Percentiles rank a stretch among this genome's conserved stretches.
Evolutionary conservation across 2,888 invertebrate species (phyloP).

Genomic region (Dryobota labecula): DNA sequence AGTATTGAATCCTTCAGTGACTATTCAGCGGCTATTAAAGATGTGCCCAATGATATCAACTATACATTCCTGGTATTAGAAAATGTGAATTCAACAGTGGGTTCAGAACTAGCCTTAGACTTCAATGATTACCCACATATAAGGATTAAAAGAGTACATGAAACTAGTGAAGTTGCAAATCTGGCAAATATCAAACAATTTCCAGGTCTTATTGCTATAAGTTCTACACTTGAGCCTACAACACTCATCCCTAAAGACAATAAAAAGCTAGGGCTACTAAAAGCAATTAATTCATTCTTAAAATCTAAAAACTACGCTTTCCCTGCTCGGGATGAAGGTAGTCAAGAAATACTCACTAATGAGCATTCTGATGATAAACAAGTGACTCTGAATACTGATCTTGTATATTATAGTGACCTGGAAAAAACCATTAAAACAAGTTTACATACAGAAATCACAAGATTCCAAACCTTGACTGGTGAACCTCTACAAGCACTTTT

Average conservation of each 20-base stretch:
- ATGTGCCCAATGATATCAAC: slow-evolving; percentile 84
- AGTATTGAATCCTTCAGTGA: slow-evolving; percentile 89
- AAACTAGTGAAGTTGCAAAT: slow-evolving; percentile 89
- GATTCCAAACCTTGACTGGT: slow-evolving; percentile 92
- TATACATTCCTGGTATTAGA: slow-evolving; percentile 93
- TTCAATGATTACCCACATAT: slow-evolving; percentile 90
- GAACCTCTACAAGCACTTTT: slow-evolving; percentile 94
- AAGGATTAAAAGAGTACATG: slow-evolving; percentile 90
- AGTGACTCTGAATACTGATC: slow-evolving; percentile 81
- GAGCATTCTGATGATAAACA: slow-evolving; percentile 68
- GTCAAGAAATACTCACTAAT: slow-evolving; percentile 68
- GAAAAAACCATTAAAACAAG: slow-evolving; percentile 96
- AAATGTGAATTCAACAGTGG: slow-evolving; percentile 90
- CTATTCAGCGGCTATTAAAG: slow-evolving; percentile 88
- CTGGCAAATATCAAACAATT: slow-evolving; percentile 85
- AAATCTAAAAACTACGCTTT: slow-evolving; percentile 85
- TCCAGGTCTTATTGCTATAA: slow-evolving; percentile 90
- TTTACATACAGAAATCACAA: slow-evolving; percentile 95
- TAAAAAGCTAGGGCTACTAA: slow-evolving; percentile 84
- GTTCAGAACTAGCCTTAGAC: slow-evolving; percentile 93
- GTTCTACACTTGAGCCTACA: slow-evolving; percentile 79
- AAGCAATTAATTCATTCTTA: slow-evolving; percentile 89
- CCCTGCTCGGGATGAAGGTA: slow-evolving; percentile 74
- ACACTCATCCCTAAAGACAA: slow-evolving; percentile 82
- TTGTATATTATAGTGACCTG: slow-evolving; percentile 96